These are phyloP conservation scores for Chamaea fasciata DNA, from an alignment of 2,113 vertebrate species.

Conservation along the genomic window DNA sequence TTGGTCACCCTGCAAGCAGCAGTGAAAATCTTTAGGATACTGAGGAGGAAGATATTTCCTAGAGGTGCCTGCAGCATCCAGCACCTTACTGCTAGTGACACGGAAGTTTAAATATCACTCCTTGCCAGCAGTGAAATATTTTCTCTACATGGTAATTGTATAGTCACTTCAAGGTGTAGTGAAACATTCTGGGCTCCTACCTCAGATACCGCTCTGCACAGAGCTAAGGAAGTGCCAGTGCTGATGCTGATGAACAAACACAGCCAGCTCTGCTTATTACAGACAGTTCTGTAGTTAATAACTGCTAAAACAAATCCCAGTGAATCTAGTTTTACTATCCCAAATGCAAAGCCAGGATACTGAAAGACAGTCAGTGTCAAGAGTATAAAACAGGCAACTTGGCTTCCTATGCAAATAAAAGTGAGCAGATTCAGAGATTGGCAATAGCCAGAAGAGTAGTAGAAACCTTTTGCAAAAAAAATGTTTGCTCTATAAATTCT, in stretches of 20 bases:
- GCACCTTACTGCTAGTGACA: background rate
- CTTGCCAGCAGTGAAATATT: background rate
- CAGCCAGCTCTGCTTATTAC: background rate
- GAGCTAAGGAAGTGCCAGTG: background rate
- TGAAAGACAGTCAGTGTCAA: background rate
- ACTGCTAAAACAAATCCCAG: background rate
- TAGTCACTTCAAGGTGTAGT: background rate
- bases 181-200: background rate
- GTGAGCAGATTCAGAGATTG: background rate
- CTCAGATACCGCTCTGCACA: fast-evolving
- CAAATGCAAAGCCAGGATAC: background rate
- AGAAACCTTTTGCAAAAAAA: background rate
- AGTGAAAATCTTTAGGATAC: fast-evolving
- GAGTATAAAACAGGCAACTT: background rate
- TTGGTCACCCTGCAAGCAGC: background rate
- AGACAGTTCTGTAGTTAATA: background rate
- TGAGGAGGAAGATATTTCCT: background rate
- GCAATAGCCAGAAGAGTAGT: background rate
- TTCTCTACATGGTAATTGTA: background rate
- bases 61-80: background rate
- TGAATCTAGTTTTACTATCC: background rate
- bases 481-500: slow-evolving; percentile 40
- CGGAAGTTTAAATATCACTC: fast-evolving
- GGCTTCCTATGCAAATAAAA: background rate
- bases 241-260: background rate